A percentile compares a stretch with the other conserved stretches of the same genome.
These are phyloP conservation scores for Rhea pennata DNA, from an alignment of 2,113 vertebrate species.

Conservation along the genomic window DNA sequence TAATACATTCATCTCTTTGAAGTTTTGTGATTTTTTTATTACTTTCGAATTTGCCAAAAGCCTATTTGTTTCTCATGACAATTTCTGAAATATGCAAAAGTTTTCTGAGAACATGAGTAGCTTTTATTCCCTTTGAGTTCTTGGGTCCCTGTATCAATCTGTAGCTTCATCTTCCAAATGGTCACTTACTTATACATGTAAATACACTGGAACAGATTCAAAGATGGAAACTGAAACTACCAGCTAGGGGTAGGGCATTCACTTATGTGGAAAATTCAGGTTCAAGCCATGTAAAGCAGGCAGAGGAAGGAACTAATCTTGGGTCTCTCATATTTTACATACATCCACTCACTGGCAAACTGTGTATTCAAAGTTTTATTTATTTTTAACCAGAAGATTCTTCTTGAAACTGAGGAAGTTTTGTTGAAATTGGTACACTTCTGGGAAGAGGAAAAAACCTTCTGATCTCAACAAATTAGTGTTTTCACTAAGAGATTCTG, in stretches of 20 bases:
- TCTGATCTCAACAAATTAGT: constrained; percentile 7
- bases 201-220: background rate
- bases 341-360: background rate
- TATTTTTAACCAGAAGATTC: constrained; percentile 7
- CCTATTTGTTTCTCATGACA: background rate
- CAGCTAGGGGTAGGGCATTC: background rate
- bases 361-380: background rate
- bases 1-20: background rate
- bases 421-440: background rate
- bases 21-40: background rate
- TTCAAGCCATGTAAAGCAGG: background rate
- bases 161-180: background rate
- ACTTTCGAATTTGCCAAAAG: background rate
- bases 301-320: background rate
- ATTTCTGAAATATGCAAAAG: constrained; percentile 1
- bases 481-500: background rate
- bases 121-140: background rate
- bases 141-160: background rate
- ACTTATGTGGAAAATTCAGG: constrained; percentile 8
- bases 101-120: background rate
- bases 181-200: background rate
- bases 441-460: background rate
- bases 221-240: constrained; percentile 9
- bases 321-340: background rate
- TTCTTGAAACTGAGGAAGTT: background rate